Evolutionary conservation across 2,888 invertebrate genomes (phyloP).

Genomic region (Caenorhabditis virilis): DNA sequence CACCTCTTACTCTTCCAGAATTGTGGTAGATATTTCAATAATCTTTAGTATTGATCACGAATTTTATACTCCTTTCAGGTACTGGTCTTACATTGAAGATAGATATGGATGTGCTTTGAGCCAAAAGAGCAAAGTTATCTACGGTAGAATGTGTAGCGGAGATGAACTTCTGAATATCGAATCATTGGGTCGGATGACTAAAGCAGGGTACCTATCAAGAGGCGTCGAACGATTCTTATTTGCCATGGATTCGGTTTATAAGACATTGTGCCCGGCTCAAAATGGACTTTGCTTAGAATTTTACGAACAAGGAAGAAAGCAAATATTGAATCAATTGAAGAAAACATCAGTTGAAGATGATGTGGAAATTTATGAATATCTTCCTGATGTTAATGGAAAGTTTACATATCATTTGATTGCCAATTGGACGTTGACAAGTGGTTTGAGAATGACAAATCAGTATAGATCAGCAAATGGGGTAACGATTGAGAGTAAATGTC

Average conservation of each 20-base stretch:
- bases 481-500: slow-evolving; percentile 46
- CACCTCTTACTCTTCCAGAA: slow-evolving; percentile 64
- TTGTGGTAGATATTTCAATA: slow-evolving; percentile 62
- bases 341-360: slow-evolving; percentile 56
- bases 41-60: too few relatives aligned
- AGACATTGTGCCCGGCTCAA: slow-evolving; percentile 56
- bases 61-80: neutral
- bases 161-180: slow-evolving; percentile 60
- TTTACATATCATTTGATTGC: slow-evolving; percentile 65
- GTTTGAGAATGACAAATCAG: slow-evolving; percentile 48
- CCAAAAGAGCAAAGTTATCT: slow-evolving; percentile 54
- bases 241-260: slow-evolving; percentile 61
- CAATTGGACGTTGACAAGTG: slow-evolving; percentile 65
- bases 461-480: slow-evolving; percentile 43
- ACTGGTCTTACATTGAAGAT: slow-evolving; percentile 47
- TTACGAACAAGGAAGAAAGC: slow-evolving; percentile 58
- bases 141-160: slow-evolving; percentile 64
- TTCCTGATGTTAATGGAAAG: slow-evolving; percentile 47
- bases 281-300: slow-evolving; percentile 65
- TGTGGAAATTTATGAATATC: slow-evolving; percentile 62
- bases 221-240: slow-evolving; percentile 62
- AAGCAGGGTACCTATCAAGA: slow-evolving; percentile 60
- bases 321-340: slow-evolving; percentile 51
- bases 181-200: slow-evolving; percentile 60
- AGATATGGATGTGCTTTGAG: slow-evolving; percentile 60